Evolutionary conservation across 1,140 invertebrate genomes (phyloP), one percentile per base, ranked within the genome.

Genomic region (Notospermus geniculatus): DNA sequence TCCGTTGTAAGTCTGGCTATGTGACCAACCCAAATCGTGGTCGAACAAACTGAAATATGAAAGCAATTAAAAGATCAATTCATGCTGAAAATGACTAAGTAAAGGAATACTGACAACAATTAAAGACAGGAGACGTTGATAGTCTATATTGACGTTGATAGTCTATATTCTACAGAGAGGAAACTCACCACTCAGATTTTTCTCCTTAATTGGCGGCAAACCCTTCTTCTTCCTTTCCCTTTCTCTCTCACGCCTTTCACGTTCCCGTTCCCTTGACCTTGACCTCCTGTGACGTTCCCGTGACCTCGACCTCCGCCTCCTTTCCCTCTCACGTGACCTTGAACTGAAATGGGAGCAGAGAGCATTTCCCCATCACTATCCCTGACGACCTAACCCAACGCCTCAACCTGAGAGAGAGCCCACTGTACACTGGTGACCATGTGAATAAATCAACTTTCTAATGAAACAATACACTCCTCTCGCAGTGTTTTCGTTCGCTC

Each of bases 1-100:
- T 93, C 91, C 61, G 92, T 91, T 0, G 95, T 93, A 57, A 94
- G 83, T 83, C 96, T 97, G 0, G 94, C 94, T 41, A 98, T 83
- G 84, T 97, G 95, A 0, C 95, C 95, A 65, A 98, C 90, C 94
- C 95, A 98, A n/a, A 98, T 79, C 5, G 95, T 98, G 19, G 93
- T 97, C 72, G 91, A 93, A 82, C 95, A 97, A 63, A 98, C 93
- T 92, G 76, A 36, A 83, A 81, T 59, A 63, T n/a, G 66, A 74
- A 63, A 57, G 64, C 54, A 63, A 4, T 53, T 15, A 67, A 54
- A 56, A 25, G 7, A 2, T n/a, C 32, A 65, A 59, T 22, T 17
- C 29, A 25, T 27, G 7, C 15, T 1, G 30, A 2, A 64, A 17
- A 1, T 25, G 36, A 1, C 41, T 57, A 2, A 19, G 13, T 39